Conservation (phyloP, 1,140 invertebrate species). For the Tribolium castaneum region DNA sequence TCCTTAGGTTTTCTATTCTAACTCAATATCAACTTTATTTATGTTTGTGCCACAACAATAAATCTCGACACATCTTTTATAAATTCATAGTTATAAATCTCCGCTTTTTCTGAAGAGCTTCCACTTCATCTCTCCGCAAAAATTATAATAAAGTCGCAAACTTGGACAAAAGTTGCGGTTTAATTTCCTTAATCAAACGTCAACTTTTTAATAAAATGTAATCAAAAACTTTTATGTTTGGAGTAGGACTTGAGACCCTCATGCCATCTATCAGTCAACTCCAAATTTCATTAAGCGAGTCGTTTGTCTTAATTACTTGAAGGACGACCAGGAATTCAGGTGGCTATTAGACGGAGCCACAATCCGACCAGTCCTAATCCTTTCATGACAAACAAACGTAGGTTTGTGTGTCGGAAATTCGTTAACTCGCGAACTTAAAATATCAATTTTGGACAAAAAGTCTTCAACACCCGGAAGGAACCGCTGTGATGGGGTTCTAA, state of each 20-base stretch:
- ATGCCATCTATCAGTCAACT: conserved; percentile 16
- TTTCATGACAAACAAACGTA: conserved; percentile 7
- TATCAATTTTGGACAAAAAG: not conserved
- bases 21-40: conserved; percentile 27
- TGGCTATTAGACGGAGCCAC: conserved; percentile 9
- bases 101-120: not conserved
- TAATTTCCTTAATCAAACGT: not conserved
- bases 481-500: too few species aligned
- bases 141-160: conserved; percentile 7
- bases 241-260: not conserved
- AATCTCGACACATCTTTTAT: conserved; percentile 16
- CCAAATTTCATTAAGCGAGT: conserved; percentile 18
- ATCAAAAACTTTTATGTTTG: not conserved
- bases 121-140: not conserved
- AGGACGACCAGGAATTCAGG: conserved; percentile 7
- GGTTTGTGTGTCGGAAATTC: not conserved
- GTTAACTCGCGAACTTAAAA: too few species aligned
- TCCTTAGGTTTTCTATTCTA: conserved; percentile 6
- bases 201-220: not conserved
- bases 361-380: conserved; percentile 14
- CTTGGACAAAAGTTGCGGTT: not conserved
- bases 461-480: not conserved
- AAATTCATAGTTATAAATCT: conserved; percentile 3
- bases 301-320: conserved; percentile 33
- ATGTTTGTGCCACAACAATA: conserved; percentile 15